Conservation (phyloP, 2,888 invertebrate genomes). For the Hyposoter dolosus region DNA sequence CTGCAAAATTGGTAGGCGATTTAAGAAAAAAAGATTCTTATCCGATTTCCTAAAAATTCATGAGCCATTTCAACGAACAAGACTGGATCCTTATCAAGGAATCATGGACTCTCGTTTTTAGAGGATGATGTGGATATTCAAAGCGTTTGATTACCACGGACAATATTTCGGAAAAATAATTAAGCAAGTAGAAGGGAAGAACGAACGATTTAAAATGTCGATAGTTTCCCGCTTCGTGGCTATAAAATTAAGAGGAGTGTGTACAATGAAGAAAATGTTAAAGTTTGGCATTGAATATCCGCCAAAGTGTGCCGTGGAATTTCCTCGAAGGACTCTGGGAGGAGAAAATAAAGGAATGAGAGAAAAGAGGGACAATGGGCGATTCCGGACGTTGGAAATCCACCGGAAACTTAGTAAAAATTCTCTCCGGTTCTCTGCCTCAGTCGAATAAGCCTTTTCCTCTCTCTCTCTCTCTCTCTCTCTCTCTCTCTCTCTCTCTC, state of each 20-base stretch:
- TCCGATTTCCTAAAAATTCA: not conserved
- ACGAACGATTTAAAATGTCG: not conserved
- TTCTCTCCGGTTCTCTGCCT: not conserved
- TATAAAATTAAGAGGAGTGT: not conserved
- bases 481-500: constrained; percentile 18
- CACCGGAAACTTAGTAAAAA: constrained; percentile 13
- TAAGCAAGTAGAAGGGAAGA: not conserved
- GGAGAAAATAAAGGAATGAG: constrained; percentile 3
- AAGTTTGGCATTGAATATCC: not conserved
- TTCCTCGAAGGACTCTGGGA: not conserved
- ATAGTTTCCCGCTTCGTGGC: not conserved
- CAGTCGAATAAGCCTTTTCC: not conserved
- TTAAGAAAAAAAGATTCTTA: not conserved
- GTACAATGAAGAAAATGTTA: not conserved
- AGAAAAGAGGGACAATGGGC: constrained; percentile 35
- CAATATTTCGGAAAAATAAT: not conserved
- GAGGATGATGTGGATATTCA: not conserved
- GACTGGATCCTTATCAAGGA: not conserved
- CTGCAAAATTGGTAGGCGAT: not conserved
- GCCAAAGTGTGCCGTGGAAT: not conserved
- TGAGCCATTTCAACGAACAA: not conserved
- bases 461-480: not conserved
- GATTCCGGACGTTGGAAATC: constrained; percentile 38
- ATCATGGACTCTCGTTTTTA: not conserved
- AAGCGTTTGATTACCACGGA: not conserved